Base-by-base conservation (phyloP, 2,888 invertebrate genomes). In the Dermolepida albohirtum region DNA sequence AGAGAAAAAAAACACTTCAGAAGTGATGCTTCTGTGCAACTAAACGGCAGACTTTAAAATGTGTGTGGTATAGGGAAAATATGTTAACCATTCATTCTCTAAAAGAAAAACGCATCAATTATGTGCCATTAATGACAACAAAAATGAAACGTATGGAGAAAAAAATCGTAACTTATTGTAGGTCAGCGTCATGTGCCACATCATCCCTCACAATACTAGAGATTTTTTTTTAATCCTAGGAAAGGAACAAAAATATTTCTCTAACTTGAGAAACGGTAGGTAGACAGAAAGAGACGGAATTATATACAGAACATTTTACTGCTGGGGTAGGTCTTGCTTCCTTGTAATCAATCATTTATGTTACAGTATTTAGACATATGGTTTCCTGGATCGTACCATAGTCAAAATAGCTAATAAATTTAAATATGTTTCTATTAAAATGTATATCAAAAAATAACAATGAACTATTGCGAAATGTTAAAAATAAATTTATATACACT, bases 281-380 rank as follows among this genome's bases (percentile, higher is more conserved):
- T 12, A 34, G 52, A 34, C 7, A 22, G 17, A 11, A 1, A 11
- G 11, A 8, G n/a, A 17, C 52, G n/a, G 43, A 6, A 10, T 29
- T 11, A 55, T 51, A 12, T 6, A 34, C 27, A 17, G 34, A 39
- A 39, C 39, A 27, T 29, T 51, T 51, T 43, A 55, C 55, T 16
- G 40, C 43, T 40, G 41, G 22, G 39, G 52, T 43, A 40, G 75
- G 70, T 71, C 73, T 76, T 74, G 72, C 75, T 78, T 77, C 77
- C 77, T 74, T 66, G 74, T 73, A 73, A 78, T 78, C 73, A 74
- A 78, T 78, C 78, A 76, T 74, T 72, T 71, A 67, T n/a, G 74
- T 74, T 63, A 72, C 75, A 75, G 74, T 75, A 75, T 77, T 75
- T 75, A 75, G 76, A 78, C 78, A 75, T 76, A 75, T 75, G 72